phyloP scores from a whole-genome alignment of 1,140 invertebrate genomes.

The Apis dorsata region DNA sequence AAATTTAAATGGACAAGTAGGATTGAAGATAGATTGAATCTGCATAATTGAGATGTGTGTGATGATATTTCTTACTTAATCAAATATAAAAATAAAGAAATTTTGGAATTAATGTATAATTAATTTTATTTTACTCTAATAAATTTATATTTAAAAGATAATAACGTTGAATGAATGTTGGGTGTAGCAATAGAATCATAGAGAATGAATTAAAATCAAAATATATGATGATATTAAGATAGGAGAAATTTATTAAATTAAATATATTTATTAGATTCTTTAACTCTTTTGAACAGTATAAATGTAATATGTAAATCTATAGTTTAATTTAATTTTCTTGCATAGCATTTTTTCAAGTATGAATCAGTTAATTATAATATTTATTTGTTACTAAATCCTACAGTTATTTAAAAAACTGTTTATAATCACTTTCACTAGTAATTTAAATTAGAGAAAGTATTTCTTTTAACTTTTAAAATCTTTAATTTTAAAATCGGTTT shows the following conservation, averaged over 20 bases:
- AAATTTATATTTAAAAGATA: no score
- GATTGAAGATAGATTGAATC: background rate
- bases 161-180: no score
- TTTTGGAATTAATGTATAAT: no score
- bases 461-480: background rate
- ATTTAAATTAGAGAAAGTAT: slow-evolving; percentile 28
- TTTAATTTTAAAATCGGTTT: background rate
- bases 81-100: no score
- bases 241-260: background rate
- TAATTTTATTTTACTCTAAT: no score
- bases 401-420: background rate
- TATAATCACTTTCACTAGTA: slow-evolving; percentile 29
- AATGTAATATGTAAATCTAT: background rate
- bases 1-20: background rate
- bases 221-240: no score
- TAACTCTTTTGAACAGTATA: background rate
- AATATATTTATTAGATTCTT: background rate
- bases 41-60: no score
- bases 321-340: background rate
- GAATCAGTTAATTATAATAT: slow-evolving; percentile 16
- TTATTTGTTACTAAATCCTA: background rate
- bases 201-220: no score
- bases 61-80: no score
- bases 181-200: no score
- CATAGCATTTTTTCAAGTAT: no score